A percentile compares a stretch with the other conserved stretches of the same genome.
phyloP scores from a whole-genome alignment of 2,113 vertebrate species.

The Tonatia bakeri region DNA sequence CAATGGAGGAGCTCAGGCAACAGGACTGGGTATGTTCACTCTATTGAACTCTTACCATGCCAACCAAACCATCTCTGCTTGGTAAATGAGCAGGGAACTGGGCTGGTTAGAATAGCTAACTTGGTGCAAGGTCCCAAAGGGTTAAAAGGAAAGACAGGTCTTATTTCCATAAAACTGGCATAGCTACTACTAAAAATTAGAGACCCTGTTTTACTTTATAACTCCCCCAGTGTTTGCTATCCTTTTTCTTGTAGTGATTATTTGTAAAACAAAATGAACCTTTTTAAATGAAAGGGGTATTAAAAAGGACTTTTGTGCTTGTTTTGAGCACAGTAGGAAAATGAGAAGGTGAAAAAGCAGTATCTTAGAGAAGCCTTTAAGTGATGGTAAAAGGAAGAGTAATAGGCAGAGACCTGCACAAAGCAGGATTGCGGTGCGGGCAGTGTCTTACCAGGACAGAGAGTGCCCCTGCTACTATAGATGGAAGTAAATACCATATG shows the following conservation, averaged over 20 bases:
- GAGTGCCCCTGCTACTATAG: neutral
- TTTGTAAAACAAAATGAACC: neutral
- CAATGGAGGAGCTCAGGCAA: neutral
- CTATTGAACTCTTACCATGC: neutral
- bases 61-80: neutral
- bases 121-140: neutral
- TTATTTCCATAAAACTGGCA: neutral
- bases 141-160: constrained; percentile 10
- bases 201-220: constrained; percentile 38
- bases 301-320: neutral
- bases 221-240: neutral
- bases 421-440: neutral
- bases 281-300: neutral
- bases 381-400: neutral
- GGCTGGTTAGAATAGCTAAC: neutral
- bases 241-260: neutral
- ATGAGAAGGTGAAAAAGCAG: neutral
- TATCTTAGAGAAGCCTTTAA: neutral
- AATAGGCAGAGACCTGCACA: neutral
- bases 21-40: neutral
- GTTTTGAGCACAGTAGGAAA: neutral
- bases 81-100: neutral
- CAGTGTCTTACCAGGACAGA: neutral
- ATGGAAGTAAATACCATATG: neutral
- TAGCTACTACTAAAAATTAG: neutral